phyloP scores from a whole-genome alignment of 2,113 vertebrate genomes.

The Rhineura floridana region DNA sequence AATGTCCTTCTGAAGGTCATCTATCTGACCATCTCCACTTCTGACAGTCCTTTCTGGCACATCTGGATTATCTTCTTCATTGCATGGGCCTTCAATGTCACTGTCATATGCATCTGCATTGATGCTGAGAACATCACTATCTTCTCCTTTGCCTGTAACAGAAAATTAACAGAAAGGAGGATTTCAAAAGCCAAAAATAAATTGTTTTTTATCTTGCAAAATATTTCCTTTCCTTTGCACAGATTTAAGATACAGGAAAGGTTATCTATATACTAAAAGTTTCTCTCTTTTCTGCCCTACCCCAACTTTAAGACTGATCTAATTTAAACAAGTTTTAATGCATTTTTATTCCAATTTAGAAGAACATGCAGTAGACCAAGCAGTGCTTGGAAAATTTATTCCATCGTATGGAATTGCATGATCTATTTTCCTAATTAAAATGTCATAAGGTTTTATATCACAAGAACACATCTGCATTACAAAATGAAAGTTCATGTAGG shows the following conservation, averaged over 20 bases:
- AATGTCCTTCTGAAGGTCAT: slow-evolving; percentile 92
- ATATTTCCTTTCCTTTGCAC: neutral
- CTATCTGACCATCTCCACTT: slow-evolving; percentile 76
- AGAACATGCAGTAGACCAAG: slow-evolving; percentile 45
- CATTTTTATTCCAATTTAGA: slow-evolving; percentile 59
- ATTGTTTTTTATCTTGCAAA: slow-evolving; percentile 35
- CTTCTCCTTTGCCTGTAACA: slow-evolving; percentile 87
- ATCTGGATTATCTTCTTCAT: slow-evolving; percentile 77
- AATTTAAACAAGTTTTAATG: slow-evolving; percentile 54
- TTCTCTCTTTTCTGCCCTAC: slow-evolving; percentile 4
- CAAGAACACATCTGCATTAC: slow-evolving; percentile 41
- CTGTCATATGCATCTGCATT: slow-evolving; percentile 95
- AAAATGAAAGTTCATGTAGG: slow-evolving; percentile 54
- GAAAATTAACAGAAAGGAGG: slow-evolving; percentile 35
- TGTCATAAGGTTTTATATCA: slow-evolving; percentile 52
- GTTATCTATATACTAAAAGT: slow-evolving; percentile 22
- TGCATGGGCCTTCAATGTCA: slow-evolving; percentile 92
- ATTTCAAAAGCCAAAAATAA: slow-evolving; percentile 16
- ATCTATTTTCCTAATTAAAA: slow-evolving; percentile 66
- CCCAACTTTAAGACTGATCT: slow-evolving; percentile 47
- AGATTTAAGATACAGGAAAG: slow-evolving; percentile 35
- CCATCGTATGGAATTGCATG: slow-evolving; percentile 32
- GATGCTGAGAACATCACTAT: slow-evolving; percentile 95
- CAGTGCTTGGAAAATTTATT: slow-evolving; percentile 53
- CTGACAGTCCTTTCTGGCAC: slow-evolving; percentile 51